These are phyloP conservation scores for Drosophila kikkawai DNA, from an alignment of 1,140 invertebrate genomes.

Conservation along the genomic window DNA sequence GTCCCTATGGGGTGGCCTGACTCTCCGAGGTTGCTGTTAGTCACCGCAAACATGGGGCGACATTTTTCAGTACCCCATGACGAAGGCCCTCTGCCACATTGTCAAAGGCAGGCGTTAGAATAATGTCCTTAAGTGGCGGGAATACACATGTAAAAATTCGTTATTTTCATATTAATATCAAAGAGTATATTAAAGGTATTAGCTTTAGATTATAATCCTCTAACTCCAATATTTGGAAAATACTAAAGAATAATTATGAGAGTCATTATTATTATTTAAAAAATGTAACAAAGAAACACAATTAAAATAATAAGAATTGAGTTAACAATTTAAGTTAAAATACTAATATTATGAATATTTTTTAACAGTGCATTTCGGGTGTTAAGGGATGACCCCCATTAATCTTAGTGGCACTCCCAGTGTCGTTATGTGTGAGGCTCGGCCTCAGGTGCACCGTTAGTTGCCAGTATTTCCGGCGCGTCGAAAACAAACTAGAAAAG, in stretches of 20 bases:
- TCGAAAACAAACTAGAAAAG: slow-evolving; percentile 16
- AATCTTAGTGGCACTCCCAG: slow-evolving; percentile 29
- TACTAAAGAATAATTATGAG: neutral
- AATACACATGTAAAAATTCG: neutral
- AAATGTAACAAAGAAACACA: too few relatives aligned
- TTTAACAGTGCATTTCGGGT: neutral
- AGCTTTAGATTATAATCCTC: neutral
- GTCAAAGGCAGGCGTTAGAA: slow-evolving; percentile 22
- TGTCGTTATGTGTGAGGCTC: slow-evolving; percentile 13
- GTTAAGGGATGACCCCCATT: slow-evolving; percentile 14
- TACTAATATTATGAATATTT: too few relatives aligned
- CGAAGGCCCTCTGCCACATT: slow-evolving; percentile 18
- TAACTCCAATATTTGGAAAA: neutral
- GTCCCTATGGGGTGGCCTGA: slow-evolving; percentile 7
- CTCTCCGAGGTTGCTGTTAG: slow-evolving; percentile 15
- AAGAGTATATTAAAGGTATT: neutral
- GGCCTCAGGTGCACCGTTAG: slow-evolving; percentile 31
- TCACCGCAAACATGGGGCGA: slow-evolving; percentile 32
- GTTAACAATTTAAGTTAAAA: neutral
- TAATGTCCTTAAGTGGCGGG: neutral
- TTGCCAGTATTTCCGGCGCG: slow-evolving; percentile 21
- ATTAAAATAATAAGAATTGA: too few relatives aligned
- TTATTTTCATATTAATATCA: neutral
- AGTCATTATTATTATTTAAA: too few relatives aligned
- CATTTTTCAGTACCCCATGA: slow-evolving; percentile 36